Evolutionary conservation across 2,888 invertebrate species (phyloP), one percentile per base, ranked within the genome.

Genomic region (Drosophila anomalata): DNA sequence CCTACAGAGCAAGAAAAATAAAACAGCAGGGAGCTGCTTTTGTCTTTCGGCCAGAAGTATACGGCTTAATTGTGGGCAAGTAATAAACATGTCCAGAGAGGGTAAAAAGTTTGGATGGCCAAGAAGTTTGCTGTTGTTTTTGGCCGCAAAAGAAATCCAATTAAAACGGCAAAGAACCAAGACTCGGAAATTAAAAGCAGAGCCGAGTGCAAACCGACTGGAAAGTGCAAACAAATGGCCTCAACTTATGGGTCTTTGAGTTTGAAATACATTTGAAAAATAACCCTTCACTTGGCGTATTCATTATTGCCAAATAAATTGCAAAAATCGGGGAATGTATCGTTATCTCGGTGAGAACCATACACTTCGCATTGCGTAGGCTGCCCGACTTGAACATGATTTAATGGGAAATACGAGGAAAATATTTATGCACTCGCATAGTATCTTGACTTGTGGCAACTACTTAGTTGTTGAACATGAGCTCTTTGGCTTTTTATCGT

Each of bases 401-500:
- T 61, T 61, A 61, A 57, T 39, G 47, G 47, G 57, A 57, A 62
- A 59, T 11, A 22, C 48, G 12, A 22, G 20, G n/a, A 22, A 59
- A 48, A 36, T 54, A 65, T 65, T 68, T 68, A 57, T 57, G 51
- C 41, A 29, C 50, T 52, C 65, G 29, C 66, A 56, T 29, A 67
- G 57, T 67, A 51, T 57, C 33, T 58, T 53, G 61, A 57, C 57
- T 57, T 48, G 63, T 60, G 58, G 46, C 71, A 60, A 67, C 72
- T 74, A 76, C 68, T 78, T 50, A 56, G 72, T 69, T 81, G 81
- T 82, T 79, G 56, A 84, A 82, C 84, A 82, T 78, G 82, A 71
- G 71, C 65, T 81, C 68, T 51, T 26, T 44, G 73, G 65, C 79
- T 73, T 78, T 42, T 78, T 82, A 82, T 82, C 82, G 78, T 77